Conservation (phyloP, 2,797 vertebrate genomes). For the Natrix natrix region DNA sequence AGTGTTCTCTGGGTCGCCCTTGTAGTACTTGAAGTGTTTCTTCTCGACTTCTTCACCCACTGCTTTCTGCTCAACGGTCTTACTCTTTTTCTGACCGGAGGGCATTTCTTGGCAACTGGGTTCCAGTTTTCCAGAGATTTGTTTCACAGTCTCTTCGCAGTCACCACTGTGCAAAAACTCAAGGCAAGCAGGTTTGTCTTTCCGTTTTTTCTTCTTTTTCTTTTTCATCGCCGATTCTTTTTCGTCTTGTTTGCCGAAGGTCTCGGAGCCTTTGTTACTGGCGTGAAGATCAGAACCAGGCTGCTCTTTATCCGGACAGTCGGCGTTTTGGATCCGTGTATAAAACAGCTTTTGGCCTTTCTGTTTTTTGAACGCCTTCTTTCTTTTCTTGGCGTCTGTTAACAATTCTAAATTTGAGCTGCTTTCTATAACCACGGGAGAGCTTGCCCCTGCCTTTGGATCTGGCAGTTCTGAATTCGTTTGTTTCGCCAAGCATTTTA, state of each 20-base stretch:
- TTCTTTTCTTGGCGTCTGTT: conserved; percentile 27
- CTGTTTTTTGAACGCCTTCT: conserved; percentile 43
- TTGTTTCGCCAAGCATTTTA: conserved; percentile 11
- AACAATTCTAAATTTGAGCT: conserved; percentile 23
- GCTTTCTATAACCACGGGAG: not conserved
- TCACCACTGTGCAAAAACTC: not conserved
- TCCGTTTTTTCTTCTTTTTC: conserved; percentile 45
- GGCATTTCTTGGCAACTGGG: not conserved
- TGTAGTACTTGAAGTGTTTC: not conserved
- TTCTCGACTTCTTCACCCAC: not conserved
- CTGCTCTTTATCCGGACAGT: not conserved
- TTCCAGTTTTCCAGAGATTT: not conserved
- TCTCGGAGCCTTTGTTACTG: not conserved
- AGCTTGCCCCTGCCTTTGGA: conserved; percentile 16
- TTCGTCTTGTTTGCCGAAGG: not conserved
- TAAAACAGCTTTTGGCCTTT: not conserved
- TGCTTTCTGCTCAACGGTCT: not conserved
- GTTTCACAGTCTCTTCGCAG: not conserved
- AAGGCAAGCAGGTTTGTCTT: not conserved
- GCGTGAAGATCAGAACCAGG: not conserved
- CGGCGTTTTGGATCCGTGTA: not conserved
- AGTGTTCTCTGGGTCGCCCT: not conserved
- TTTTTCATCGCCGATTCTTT: conserved; percentile 21
- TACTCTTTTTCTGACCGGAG: not conserved
- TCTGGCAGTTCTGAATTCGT: not conserved